Conservation (phyloP, 2,113 vertebrate genomes). For the Reinhardtius hippoglossoides region DNA sequence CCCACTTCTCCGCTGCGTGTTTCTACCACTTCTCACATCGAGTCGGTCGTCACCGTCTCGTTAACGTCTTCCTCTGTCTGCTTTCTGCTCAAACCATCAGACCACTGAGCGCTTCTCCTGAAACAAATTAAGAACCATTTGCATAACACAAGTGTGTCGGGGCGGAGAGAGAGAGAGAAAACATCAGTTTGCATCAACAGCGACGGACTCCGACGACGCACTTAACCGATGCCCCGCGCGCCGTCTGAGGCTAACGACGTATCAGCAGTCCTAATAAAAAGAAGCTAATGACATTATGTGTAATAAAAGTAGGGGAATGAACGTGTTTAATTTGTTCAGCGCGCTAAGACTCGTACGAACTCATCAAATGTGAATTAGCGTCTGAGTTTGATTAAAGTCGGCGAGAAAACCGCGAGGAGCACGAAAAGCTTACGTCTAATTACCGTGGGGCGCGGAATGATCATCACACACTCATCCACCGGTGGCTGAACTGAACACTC, state of each 20-base stretch:
- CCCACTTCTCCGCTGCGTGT: too few species aligned
- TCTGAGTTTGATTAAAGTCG: slow-evolving; percentile 56
- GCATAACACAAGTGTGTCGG: neutral
- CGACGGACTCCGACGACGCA: neutral
- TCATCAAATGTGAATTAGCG: slow-evolving; percentile 61
- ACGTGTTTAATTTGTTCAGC: slow-evolving; percentile 52
- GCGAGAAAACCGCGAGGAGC: slow-evolving; percentile 50
- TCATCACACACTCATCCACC: slow-evolving; percentile 26
- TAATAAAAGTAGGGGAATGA: slow-evolving; percentile 38
- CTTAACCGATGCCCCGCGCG: slow-evolving; percentile 10
- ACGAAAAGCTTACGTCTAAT: slow-evolving; percentile 50
- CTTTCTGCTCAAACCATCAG: neutral
- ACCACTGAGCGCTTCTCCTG: neutral
- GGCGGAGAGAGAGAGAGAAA: neutral
- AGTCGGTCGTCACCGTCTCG: too few species aligned
- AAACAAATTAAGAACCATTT: slow-evolving; percentile 20
- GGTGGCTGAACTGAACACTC: slow-evolving; percentile 2
- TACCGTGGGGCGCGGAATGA: slow-evolving; percentile 27
- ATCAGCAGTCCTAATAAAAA: slow-evolving; percentile 42
- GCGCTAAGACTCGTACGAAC: slow-evolving; percentile 49
- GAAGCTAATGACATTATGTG: slow-evolving; percentile 52
- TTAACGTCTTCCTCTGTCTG: too few species aligned
- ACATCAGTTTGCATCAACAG: slow-evolving; percentile 1
- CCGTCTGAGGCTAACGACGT: slow-evolving; percentile 40
- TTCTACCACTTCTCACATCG: too few species aligned